phyloP scores from a whole-genome alignment of 1,140 invertebrate species.

The Trichonephila inaurata region DNA sequence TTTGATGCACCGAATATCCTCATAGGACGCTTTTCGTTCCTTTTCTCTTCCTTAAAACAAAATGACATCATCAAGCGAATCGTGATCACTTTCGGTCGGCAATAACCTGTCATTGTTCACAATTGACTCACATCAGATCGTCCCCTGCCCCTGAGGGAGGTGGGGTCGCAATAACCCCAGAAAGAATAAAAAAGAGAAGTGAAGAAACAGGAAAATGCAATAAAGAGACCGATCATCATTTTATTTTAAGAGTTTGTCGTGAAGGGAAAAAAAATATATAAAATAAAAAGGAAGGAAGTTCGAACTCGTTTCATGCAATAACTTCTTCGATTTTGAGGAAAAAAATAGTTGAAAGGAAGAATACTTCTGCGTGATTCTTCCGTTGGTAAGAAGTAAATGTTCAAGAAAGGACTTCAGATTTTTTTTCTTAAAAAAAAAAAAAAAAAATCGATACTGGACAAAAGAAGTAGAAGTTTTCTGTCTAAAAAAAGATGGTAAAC shows the following conservation, averaged over 20 bases:
- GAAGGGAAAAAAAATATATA: background rate
- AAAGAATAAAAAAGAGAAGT: background rate
- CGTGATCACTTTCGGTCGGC: slow-evolving; percentile 22
- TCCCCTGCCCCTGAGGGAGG: background rate
- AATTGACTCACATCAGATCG: slow-evolving; percentile 58
- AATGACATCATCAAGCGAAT: slow-evolving; percentile 53
- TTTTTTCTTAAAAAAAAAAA: background rate
- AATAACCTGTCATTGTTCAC: slow-evolving; percentile 62
- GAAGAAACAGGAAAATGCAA: slow-evolving; percentile 57
- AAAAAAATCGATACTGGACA: background rate
- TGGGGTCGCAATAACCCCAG: slow-evolving; percentile 16
- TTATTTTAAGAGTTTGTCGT: slow-evolving; percentile 45
- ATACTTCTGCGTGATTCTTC: slow-evolving; percentile 13
- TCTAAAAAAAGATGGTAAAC: no score
- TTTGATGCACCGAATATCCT: slow-evolving; percentile 4
- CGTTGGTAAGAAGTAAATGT: background rate
- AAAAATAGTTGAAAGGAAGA: background rate
- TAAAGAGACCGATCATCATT: slow-evolving; percentile 53
- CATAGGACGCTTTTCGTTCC: background rate
- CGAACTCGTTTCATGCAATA: slow-evolving; percentile 12
- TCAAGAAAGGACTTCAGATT: background rate
- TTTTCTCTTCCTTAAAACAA: slow-evolving; percentile 40
- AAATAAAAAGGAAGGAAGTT: slow-evolving; percentile 29
- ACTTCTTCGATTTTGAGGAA: background rate
- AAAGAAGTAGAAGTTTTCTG: background rate